Evolutionary conservation across 92 coral and sea anemone species (phyloP).

Genomic region (Porites rus): DNA sequence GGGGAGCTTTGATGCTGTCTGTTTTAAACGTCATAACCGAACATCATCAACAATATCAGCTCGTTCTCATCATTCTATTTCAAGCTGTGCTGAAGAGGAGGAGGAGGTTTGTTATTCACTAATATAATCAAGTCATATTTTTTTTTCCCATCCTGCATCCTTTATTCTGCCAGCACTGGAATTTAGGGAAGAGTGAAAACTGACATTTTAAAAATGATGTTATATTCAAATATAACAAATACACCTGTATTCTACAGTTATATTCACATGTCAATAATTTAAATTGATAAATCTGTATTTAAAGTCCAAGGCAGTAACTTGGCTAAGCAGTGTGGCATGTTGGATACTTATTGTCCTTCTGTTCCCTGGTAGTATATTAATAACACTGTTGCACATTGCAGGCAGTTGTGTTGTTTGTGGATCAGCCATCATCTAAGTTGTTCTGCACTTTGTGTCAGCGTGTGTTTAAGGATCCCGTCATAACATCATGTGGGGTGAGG

Average conservation of each 20-base stretch:
- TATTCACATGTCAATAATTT: too few relatives aligned
- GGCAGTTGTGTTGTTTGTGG: slow-evolving; percentile 96
- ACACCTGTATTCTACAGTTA: too few relatives aligned
- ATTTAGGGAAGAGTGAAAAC: too few relatives aligned
- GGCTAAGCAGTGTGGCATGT: too few relatives aligned
- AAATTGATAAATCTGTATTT: too few relatives aligned
- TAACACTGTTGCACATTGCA: slow-evolving; percentile 8
- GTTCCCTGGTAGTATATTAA: neutral
- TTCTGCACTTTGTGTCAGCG: slow-evolving; percentile 89
- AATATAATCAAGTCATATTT: too few relatives aligned
- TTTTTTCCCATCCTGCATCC: too few relatives aligned
- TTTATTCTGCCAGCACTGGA: too few relatives aligned
- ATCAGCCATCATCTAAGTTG: slow-evolving; percentile 92
- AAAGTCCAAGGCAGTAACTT: too few relatives aligned
- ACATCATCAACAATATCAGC: slow-evolving; percentile 92
- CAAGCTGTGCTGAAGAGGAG: slow-evolving; percentile 90
- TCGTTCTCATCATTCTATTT: slow-evolving; percentile 86
- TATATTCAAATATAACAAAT: too few relatives aligned
- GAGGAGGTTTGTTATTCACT: slow-evolving; percentile 66
- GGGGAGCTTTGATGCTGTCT: slow-evolving; percentile 84
- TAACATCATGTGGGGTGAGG: slow-evolving; percentile 99
- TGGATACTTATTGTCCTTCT: too few relatives aligned
- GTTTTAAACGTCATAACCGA: slow-evolving; percentile 81
- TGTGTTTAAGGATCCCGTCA: slow-evolving; percentile 96
- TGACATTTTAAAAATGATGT: too few relatives aligned